Evolutionary conservation across 1,140 invertebrate species (phyloP).

Genomic region (Apis mellifera): DNA sequence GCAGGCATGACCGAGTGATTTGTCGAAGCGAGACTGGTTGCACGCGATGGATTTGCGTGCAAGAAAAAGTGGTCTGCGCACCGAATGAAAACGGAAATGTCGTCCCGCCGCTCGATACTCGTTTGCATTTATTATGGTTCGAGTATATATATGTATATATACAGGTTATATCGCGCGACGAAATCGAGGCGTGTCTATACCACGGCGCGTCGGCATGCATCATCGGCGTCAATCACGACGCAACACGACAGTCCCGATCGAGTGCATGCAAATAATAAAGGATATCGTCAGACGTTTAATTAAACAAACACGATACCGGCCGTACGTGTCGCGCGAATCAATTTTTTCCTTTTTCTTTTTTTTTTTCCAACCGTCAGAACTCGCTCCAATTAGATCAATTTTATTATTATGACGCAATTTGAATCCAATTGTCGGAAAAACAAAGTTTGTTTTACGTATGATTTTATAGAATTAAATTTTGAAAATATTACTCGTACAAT

Average conservation of each 20-base stretch:
- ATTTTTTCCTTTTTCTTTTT: background rate
- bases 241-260: constrained; percentile 37
- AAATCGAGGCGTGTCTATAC: constrained; percentile 65
- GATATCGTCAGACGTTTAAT: constrained; percentile 43
- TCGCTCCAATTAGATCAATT: background rate
- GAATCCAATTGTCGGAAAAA: too few relatives aligned
- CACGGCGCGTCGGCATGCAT: constrained; percentile 40
- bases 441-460: too few relatives aligned
- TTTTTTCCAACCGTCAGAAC: background rate
- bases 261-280: constrained; percentile 46
- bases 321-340: constrained; percentile 16
- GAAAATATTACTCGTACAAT: too few relatives aligned
- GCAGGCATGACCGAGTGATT: constrained; percentile 16
- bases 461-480: too few relatives aligned
- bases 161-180: constrained; percentile 43
- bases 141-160: background rate
- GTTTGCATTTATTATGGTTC: constrained; percentile 20
- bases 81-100: constrained; percentile 50
- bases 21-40: constrained; percentile 6
- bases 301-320: constrained; percentile 38
- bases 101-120: constrained; percentile 28
- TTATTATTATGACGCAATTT: too few relatives aligned
- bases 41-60: constrained; percentile 27
- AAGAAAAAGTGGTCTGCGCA: constrained; percentile 2
- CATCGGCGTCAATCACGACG: constrained; percentile 56